Evolutionary conservation across 2,113 vertebrate species (phyloP), one percentile per base, ranked within the genome.

Genomic region (Prionailurus viverrinus): DNA sequence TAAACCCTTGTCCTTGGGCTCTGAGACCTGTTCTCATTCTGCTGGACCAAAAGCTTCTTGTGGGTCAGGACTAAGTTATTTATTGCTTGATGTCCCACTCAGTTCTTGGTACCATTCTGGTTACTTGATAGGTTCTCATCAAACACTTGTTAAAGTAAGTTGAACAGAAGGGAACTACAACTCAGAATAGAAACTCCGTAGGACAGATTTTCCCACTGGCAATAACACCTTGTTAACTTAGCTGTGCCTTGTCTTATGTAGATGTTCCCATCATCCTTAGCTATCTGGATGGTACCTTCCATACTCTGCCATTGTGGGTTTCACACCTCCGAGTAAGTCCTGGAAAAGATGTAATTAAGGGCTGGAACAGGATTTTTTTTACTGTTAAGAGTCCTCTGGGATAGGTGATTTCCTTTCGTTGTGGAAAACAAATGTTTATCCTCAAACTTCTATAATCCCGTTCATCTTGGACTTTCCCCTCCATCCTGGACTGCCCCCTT

Each of bases 401-500:
- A 89, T 65, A 81, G 79, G 27, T 21, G 31, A 53, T 76, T 93
- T 97, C 78, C 14, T 91, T 97, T 63, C 15, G 12, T 27, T 81
- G 65, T 53, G 16, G 39, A 82, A 94, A 92, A 94, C 41, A 95
- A 79, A 96, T 39, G 41, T 41, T 66, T 5, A 19, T 94, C 14
- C 7, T 93, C 94, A 21, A 91, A 36, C 45, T 27, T 18, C 48
- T 23, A 9, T 5, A n/a, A 48, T 21, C 39, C 2, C 3, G 0
- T 53, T 89, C 21, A 73, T 66, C 53, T 29, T 82, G 15, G 33
- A 65, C 82, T 61, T 0, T 7, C 45, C 61, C 14, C 4, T 63
- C 58, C 58, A 10, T 66, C 45, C 33, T 85, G 15, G 33, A 69
- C 82, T 61, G 0, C 7, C 45, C 45, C 14, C 4, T 63, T 4